Evolutionary conservation across 2,888 invertebrate genomes (phyloP), one percentile per base, ranked within the genome.

Genomic region (Agrochola lychnidis): DNA sequence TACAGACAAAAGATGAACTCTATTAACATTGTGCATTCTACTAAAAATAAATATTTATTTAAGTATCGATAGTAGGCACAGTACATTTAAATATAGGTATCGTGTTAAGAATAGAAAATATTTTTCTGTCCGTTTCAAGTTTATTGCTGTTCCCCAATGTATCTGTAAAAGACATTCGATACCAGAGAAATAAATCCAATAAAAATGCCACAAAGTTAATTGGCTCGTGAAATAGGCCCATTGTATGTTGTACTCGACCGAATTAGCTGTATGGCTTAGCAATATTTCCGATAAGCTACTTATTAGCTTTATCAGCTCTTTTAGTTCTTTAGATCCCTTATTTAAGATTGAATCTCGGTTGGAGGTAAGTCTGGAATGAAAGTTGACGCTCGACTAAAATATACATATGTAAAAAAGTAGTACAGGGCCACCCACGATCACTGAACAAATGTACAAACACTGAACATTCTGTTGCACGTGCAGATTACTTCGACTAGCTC

Each of bases 191-290:
- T 86, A 83, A 85, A 70, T 87, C 82, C 85, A 87, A 88, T 79
- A 89, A 93, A 94, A 93, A 88, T 89, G 90, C 91, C 91, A 93
- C 92, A 91, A 95, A 94, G 92, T 93, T 90, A 94, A 95, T 93
- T 92, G 94, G 94, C 88, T 92, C 95, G 95, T 95, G 95, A 95
- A 95, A 95, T 95, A 94, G 93, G 92, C 81, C 94, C 94, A 95
- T 95, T 95, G 95, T 95, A 93, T 88, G 89, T 92, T 91, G 91
- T 92, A 93, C 92, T 88, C 92, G 92, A 94, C 92, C 92, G 94
- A 94, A 94, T 95, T 95, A 95, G 94, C 94, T 90, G 91, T 91
- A 89, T 90, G 89, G 91, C 91, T 92, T 92, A 93, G 93, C 92
- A 93, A 91, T 93, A 91, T 92, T 93, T 89, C 90, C 93, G 93